Base-by-base conservation (phyloP, 2,888 invertebrate species). In the Matsumyia berberina region DNA sequence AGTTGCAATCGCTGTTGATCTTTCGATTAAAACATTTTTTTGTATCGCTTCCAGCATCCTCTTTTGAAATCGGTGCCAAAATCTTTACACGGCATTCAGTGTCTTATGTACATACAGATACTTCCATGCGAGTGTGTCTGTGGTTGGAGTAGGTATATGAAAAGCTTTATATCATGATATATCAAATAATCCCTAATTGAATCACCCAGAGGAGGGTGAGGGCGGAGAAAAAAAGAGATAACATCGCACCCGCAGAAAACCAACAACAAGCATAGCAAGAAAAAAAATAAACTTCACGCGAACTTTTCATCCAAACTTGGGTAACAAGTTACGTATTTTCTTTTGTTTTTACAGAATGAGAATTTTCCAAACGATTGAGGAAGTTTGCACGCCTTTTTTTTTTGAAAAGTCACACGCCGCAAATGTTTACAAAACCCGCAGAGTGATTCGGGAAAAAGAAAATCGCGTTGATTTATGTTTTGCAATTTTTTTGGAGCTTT, bases 161-260 rank as follows among this genome's bases (percentile, higher is more conserved):
- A 53, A 51, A 51, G 39, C 64, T 60, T 49, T 49, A 58, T 82
- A 60, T 51, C 51, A 66, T 42, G 62, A 64, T 62, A 66, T 49
- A 72, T 72, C 70, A 77, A 53, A 70, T 66, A 66, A 78, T 78
- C 44, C 58, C 70, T 82, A 72, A 78, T 78, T 82, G 82, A 82
- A 82, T 82, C 31, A 53, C 77, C 66, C 58, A 51, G 64, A 58
- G 51, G 58, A 37, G 51, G 37, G 53, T 37, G 55, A 29, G 19
- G 29, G 6, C 2, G 5, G 24, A n/a, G 15, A 44, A 67, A 57
- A 58, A 17, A 31, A 29, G 15, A 73, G 19, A 80, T 42, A 62
- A n/a, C 57, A 53, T 67, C 49, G 33, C 35, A 77, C 42, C 12
- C 62, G 31, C 33, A 37, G 31, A 29, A 17, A 46, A 35, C 35